These are phyloP conservation scores for Mya arenaria DNA, from an alignment of 1,140 invertebrate species.

Conservation along the genomic window DNA sequence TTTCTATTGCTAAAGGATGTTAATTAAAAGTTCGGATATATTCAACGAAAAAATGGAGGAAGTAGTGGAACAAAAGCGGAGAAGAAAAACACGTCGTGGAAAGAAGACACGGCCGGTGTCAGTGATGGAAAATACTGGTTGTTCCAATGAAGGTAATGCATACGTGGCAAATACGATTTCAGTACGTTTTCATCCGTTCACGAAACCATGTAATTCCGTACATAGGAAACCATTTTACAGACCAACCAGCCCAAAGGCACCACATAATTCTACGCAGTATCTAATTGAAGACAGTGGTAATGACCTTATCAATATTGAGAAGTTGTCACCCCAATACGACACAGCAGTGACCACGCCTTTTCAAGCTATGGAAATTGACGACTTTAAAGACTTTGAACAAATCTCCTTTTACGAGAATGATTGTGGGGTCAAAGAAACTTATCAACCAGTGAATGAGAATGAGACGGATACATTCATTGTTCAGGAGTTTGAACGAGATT, in stretches of 20 bases:
- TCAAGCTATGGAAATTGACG: not conserved
- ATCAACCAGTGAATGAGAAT: constrained; percentile 15
- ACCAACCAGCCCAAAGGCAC: constrained; percentile 50
- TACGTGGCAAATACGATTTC: not conserved
- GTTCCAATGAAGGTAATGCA: not conserved
- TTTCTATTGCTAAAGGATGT: not conserved
- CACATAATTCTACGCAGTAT: constrained; percentile 51
- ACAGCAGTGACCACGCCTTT: constrained; percentile 10
- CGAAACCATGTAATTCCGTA: not conserved
- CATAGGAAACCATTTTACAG: not conserved
- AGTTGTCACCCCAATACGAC: no score
- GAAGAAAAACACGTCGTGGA: constrained; percentile 40
- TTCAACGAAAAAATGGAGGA: constrained; percentile 42
- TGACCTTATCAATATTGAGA: not conserved
- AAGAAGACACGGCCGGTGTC: constrained; percentile 40
- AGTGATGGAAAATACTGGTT: no score
- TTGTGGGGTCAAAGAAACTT: not conserved
- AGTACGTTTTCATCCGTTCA: not conserved
- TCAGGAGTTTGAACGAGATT: constrained; percentile 45
- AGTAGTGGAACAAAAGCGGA: not conserved
- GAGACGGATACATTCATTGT: constrained; percentile 38
- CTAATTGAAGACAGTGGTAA: constrained; percentile 43
- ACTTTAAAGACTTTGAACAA: not conserved
- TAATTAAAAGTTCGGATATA: constrained; percentile 7
- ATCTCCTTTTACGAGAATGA: no score